Percentiles rank a stretch among this genome's conserved stretches.
Conservation (phyloP, 2,888 invertebrate species). For the Unio delphinus region DNA sequence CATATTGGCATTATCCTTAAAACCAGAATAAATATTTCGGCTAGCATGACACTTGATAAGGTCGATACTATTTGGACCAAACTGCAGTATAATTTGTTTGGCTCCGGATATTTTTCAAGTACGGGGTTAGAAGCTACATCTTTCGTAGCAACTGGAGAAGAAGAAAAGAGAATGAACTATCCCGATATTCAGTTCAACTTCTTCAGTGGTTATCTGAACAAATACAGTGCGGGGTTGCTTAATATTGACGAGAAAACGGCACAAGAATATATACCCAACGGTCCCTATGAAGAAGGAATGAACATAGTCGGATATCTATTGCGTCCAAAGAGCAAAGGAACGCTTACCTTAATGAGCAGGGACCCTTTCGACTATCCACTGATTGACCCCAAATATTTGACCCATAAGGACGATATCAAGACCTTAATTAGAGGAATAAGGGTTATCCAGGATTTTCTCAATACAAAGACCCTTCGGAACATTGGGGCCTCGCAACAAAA, state of each 20-base stretch:
- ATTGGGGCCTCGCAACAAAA: slow-evolving; percentile 17
- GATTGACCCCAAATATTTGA: slow-evolving; percentile 92
- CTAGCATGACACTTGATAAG: no score
- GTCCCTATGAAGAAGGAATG: slow-evolving; percentile 55
- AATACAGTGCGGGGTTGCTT: not conserved
- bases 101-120: slow-evolving; percentile 14
- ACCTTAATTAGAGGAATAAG: slow-evolving; percentile 20
- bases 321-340: slow-evolving; percentile 82
- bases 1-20: no score
- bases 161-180: slow-evolving; percentile 1
- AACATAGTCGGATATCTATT: slow-evolving; percentile 16
- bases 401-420: slow-evolving; percentile 76
- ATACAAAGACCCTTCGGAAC: slow-evolving; percentile 23
- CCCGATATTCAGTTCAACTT: slow-evolving; percentile 11
- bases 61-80: not conserved
- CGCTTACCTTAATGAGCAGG: slow-evolving; percentile 81
- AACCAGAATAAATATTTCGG: no score
- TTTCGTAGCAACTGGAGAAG: slow-evolving; percentile 6
- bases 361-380: slow-evolving; percentile 85
- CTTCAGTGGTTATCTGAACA: not conserved
- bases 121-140: slow-evolving; percentile 20
- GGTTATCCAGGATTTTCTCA: slow-evolving; percentile 17
- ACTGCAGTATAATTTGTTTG: slow-evolving; percentile 20
- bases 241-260: slow-evolving; percentile 2
- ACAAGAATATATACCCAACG: slow-evolving; percentile 1